These are phyloP conservation scores for Metacarcinus magister DNA, from an alignment of 2,888 invertebrate species.

Conservation along the genomic window DNA sequence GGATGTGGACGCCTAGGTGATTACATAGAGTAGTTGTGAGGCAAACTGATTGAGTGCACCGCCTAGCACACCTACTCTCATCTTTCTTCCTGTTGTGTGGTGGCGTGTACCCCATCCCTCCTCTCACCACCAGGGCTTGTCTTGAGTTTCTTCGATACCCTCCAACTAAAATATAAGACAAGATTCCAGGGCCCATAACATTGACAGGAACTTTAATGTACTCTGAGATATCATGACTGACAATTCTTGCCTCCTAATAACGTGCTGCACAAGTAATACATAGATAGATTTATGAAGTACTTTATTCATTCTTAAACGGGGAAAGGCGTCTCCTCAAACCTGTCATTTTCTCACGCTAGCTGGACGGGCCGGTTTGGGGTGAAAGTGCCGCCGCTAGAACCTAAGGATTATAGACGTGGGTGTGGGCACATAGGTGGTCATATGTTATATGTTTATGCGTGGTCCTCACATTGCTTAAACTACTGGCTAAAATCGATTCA, in stretches of 20 bases:
- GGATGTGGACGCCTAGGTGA: background rate
- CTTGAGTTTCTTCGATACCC: background rate
- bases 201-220: background rate
- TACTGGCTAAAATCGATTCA: background rate
- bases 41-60: background rate
- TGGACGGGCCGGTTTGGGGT: background rate
- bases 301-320: background rate
- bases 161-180: background rate
- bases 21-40: background rate
- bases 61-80: background rate
- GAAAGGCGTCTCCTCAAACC: background rate
- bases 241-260: background rate
- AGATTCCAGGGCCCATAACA: background rate
- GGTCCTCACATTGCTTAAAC: background rate
- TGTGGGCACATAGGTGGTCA: background rate
- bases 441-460: background rate
- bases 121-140: background rate
- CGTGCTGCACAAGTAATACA: background rate
- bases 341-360: background rate
- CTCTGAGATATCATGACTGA: background rate
- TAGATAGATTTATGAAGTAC: background rate
- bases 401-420: background rate
- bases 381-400: background rate
- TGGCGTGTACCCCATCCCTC: background rate
- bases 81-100: background rate